A percentile compares a stretch with the other conserved stretches of the same genome.
phyloP scores from a whole-genome alignment of 1,140 invertebrate species.

The Drosophila repletoides region DNA sequence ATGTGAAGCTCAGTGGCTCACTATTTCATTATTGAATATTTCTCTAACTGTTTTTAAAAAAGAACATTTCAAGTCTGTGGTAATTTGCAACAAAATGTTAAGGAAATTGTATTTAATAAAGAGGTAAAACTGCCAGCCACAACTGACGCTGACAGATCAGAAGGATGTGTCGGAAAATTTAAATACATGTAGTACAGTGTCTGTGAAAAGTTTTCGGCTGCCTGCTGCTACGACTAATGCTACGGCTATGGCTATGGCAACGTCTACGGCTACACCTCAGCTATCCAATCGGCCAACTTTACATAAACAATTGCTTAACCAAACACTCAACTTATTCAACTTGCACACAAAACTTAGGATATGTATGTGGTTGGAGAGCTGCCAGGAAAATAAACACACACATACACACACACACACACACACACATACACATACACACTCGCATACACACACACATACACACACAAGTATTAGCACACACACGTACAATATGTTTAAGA shows the following conservation, averaged over 20 bases:
- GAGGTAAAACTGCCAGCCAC: constrained; percentile 19
- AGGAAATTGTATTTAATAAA: constrained; percentile 2
- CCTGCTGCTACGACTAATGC: not conserved
- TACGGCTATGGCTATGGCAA: not conserved
- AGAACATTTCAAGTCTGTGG: no score
- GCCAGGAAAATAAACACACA: constrained; percentile 7
- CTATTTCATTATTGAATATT: no score
- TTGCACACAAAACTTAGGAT: constrained; percentile 6
- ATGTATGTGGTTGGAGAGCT: constrained; percentile 33
- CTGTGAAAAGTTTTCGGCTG: constrained; percentile 41
- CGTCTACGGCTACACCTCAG: not conserved
- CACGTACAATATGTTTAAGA: no score
- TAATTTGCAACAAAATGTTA: constrained; percentile 1
- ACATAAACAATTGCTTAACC: constrained; percentile 74
- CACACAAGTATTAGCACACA: not conserved
- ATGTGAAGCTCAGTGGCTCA: no score
- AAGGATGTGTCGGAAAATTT: not conserved
- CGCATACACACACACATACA: not conserved
- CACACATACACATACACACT: not conserved
- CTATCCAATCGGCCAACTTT: constrained; percentile 45
- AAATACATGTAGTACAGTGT: constrained; percentile 29
- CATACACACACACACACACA: constrained; percentile 14
- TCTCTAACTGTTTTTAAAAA: no score
- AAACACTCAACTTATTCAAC: constrained; percentile 57
- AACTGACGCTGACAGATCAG: constrained; percentile 20